Conservation (phyloP, 2,113 vertebrate genomes). For the Gila orcuttii region DNA sequence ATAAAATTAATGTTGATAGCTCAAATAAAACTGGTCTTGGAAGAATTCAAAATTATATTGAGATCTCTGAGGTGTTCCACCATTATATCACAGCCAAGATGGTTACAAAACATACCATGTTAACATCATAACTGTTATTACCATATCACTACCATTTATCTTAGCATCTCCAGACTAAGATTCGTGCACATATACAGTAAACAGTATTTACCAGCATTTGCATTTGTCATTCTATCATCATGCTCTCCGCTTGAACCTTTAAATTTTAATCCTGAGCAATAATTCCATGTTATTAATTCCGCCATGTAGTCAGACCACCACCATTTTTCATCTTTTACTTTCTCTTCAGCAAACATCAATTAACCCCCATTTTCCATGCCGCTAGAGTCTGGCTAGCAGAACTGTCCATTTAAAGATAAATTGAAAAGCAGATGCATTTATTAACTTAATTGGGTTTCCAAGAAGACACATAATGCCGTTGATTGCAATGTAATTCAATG, state of each 20-base stretch:
- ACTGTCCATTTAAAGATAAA: slow-evolving; percentile 56
- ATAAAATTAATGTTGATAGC: background rate
- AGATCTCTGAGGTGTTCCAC: background rate
- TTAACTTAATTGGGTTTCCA: slow-evolving; percentile 62
- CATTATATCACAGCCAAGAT: background rate
- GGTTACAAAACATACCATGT: background rate
- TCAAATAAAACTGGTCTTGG: background rate
- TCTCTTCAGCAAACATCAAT: slow-evolving; percentile 62
- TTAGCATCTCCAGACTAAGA: background rate
- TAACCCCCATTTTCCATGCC: slow-evolving; percentile 59
- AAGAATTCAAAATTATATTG: background rate
- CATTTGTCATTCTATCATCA: slow-evolving; percentile 25
- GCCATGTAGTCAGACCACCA: slow-evolving; percentile 33
- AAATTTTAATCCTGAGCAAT: slow-evolving; percentile 36
- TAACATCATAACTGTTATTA: background rate
- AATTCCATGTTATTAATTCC: slow-evolving; percentile 35
- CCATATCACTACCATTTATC: background rate
- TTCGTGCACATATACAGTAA: background rate
- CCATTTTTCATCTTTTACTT: slow-evolving; percentile 55
- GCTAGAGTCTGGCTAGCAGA: slow-evolving; percentile 47
- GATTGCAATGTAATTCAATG: slow-evolving; percentile 56
- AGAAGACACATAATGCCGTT: slow-evolving; percentile 47
- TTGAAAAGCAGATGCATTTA: slow-evolving; percentile 60
- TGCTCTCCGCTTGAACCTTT: slow-evolving; percentile 55
- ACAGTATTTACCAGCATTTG: background rate